Base-by-base conservation (phyloP, 2,797 vertebrate species). In the Petrocephalus sullivani region DNA sequence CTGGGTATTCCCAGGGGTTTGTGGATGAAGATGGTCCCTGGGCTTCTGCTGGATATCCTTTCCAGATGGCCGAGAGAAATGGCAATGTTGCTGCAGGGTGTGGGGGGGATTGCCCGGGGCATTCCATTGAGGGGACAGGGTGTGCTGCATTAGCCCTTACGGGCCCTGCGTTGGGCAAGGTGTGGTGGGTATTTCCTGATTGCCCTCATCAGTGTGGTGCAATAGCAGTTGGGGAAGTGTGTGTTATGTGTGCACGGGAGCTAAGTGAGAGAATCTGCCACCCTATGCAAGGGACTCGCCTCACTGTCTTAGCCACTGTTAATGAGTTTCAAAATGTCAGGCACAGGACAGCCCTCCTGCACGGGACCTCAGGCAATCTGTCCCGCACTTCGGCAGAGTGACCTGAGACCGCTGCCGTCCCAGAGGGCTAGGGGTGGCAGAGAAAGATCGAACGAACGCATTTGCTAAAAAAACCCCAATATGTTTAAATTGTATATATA, bases 271-370 rank as follows among this genome's bases (percentile, higher is more conserved):
- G 61, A 82, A 60, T 54, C 87, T 46, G 84, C 56, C 6, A 56
- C 78, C 85, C 60, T 83, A 51, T 56, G n/a, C 88, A 28, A 57
- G 51, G 84, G 54, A 88, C 85, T 87, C 53, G 56, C 54, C 86
- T 89, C 58, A 54, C 81, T 57, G 58, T 75, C 53, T 87, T 83
- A 87, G 58, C 71, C 14, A 9, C 37, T 75, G 71, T 41, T 87
- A 89, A 89, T 87, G 88, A 83, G 88, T 37, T 84, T 60, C 54
- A 85, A 87, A 78, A 56, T 84, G 88, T 89, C 86, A 67, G 75
- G 78, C 33, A 19, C 75, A 56, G 86, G 58, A 60, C 83, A 28
- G 83, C 14, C 2, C 10, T 4, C 14, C 4, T 56, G 83, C 14
- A 53, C 49, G 87, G 88, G 86, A 86, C 82, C 82, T 85, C 51